Percentiles rank a stretch among this genome's conserved stretches.
phyloP scores from a whole-genome alignment of 2,888 invertebrate species.

The Cryptops parisi region DNA sequence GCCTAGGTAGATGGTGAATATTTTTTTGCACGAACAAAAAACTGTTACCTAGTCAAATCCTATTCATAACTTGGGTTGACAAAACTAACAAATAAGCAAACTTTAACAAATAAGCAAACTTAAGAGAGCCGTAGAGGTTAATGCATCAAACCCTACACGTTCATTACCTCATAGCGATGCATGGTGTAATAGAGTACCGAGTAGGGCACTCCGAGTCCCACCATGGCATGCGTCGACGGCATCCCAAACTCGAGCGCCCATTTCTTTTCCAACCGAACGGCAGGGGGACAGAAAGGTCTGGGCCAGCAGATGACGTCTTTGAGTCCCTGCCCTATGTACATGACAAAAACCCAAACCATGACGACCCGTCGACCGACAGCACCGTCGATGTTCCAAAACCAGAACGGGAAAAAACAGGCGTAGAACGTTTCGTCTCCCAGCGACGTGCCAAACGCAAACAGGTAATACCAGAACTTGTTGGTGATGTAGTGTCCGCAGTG shows the following conservation, averaged over 20 bases:
- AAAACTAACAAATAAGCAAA: no score
- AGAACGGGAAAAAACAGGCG: constrained; percentile 77
- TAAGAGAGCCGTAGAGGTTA: no score
- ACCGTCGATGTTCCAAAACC: constrained; percentile 89
- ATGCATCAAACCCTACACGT: no score
- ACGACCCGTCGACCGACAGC: constrained; percentile 68
- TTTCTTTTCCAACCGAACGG: constrained; percentile 64
- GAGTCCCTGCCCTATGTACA: constrained; percentile 75
- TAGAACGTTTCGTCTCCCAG: constrained; percentile 85
- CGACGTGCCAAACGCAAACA: constrained; percentile 70
- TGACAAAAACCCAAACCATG: constrained; percentile 63
- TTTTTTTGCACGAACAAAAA: no score
- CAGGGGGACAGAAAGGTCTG: constrained; percentile 66
- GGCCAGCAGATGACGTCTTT: constrained; percentile 81
- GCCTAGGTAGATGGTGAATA: no score
- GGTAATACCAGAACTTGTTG: constrained; percentile 69
- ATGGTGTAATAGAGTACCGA: constrained; percentile 65
- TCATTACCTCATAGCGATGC: constrained; percentile 50
- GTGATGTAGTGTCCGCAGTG: constrained; percentile 16
- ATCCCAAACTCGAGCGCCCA: constrained; percentile 88
- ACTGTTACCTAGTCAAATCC: no score
- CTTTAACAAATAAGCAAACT: no score
- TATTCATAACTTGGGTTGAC: no score
- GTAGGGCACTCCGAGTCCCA: constrained; percentile 73
- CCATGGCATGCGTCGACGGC: constrained; percentile 92